phyloP scores from a whole-genome alignment of 1,140 invertebrate species.

The Pentalonia nigronervosa region DNA sequence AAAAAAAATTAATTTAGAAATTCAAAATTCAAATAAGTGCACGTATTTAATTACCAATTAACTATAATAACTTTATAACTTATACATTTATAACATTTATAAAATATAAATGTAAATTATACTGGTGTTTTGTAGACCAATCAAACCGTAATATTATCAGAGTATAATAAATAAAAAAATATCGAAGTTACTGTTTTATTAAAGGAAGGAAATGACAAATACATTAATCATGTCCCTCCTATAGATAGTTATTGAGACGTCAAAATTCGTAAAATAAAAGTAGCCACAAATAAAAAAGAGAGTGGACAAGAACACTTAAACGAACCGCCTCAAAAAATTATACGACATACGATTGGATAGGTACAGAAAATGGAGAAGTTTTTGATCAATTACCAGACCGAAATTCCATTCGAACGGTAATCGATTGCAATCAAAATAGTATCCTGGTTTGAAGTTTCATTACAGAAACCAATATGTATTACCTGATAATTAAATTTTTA shows the following conservation, averaged over 20 bases:
- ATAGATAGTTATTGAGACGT: not conserved
- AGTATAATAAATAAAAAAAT: slow-evolving; percentile 11
- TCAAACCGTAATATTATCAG: not conserved
- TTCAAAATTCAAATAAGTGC: not conserved
- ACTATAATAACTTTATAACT: not conserved
- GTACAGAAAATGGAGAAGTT: not conserved
- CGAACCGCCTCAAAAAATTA: not conserved
- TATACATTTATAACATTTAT: not conserved
- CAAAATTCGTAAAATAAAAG: slow-evolving; percentile 17
- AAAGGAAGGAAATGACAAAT: not conserved
- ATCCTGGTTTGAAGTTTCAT: not conserved
- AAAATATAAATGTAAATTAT: not conserved
- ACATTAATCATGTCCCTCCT: not conserved
- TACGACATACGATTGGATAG: not conserved
- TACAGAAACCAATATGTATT: not conserved
- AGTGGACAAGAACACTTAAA: not conserved
- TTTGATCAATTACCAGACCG: not conserved
- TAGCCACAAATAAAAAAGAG: not conserved
- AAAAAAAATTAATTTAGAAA: too few species aligned
- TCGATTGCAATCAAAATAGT: not conserved
- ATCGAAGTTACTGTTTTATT: not conserved
- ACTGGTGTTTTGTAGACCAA: not conserved
- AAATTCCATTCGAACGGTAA: not conserved
- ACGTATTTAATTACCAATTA: not conserved
- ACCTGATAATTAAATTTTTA: not conserved